Evolutionary conservation across 1,140 invertebrate genomes (phyloP), one percentile per base, ranked within the genome.

Genomic region (Apis florea): DNA sequence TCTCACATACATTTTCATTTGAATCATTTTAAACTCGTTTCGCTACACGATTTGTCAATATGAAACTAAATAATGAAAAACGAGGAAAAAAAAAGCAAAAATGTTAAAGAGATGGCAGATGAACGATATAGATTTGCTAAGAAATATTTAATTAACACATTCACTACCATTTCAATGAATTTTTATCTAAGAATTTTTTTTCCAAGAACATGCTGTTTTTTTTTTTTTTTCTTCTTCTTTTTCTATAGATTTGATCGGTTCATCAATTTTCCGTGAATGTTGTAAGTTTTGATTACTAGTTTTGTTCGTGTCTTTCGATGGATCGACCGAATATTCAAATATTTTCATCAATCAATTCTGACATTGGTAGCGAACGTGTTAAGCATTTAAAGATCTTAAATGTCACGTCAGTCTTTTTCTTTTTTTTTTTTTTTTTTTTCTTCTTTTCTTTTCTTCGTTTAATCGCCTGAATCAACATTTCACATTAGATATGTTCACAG

Each of bases 391-490:
- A 71, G 31, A 71, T 79, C 66, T 79, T 79, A 79, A 70, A 77
- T 77, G 67, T 76, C 77, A 54, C 68, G 67, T 86, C 84, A 84
- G 58, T 79, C 74, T 73, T 85, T 66, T 76, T 85, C 87, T 26
- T 63, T 84, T 77, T 73, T 76, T 79, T 6, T 54, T 68, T 73
- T 53, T 74, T 58, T 63, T 70, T 76, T 72, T 51, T 79, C 31
- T 85, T 80, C 68, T n/a, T n/a, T 58, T 63, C 72, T 76, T 72
- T 51, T 79, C 31, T 85, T 80, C 68, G 53, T 82, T 83, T 85
- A 79, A 84, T 74, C 70, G 74, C 71, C 66, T 72, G 85, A 82
- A 87, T 82, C 78, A 79, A 84, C 49, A 56, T 76, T 82, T 79
- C 58, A 67, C 66, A 9, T 84, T 40, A 59, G 79, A 84, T 87